These are phyloP conservation scores for Choloepus hoffmanni DNA, from an alignment of 2,113 vertebrate genomes.

Conservation along the genomic window DNA sequence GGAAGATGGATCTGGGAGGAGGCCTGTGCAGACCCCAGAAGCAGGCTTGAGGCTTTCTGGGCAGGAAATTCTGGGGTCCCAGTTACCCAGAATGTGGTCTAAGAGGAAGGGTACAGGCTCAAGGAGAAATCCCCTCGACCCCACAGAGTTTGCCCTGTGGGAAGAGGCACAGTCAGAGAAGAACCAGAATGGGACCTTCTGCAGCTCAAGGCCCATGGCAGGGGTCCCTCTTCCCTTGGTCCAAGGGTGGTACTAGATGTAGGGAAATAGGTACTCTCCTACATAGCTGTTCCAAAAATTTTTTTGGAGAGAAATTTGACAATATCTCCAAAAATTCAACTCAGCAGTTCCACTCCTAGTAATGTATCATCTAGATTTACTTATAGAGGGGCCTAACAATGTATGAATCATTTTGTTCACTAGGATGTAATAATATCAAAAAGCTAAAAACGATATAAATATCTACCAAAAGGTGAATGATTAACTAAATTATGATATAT, in stretches of 20 bases:
- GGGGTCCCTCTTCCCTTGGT: not conserved
- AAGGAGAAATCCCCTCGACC: not conserved
- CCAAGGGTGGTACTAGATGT: not conserved
- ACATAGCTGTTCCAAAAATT: not conserved
- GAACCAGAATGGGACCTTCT: not conserved
- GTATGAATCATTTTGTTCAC: conserved; percentile 9
- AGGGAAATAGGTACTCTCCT: not conserved
- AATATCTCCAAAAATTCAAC: conserved; percentile 28
- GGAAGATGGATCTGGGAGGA: not conserved
- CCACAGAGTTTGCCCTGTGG: not conserved
- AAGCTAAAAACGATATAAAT: conserved; percentile 3
- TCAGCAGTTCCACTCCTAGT: not conserved
- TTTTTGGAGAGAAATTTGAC: not conserved
- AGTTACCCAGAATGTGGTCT: not conserved
- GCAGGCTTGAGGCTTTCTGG: not conserved
- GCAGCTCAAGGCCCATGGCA: not conserved
- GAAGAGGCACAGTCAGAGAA: not conserved
- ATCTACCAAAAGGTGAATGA: not conserved
- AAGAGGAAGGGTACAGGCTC: not conserved
- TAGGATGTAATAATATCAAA: not conserved
- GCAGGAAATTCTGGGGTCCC: not conserved
- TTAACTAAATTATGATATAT: not conserved
- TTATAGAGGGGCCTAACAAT: not conserved
- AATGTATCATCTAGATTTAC: conserved; percentile 33
- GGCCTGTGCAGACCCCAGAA: not conserved